Conservation (phyloP, 2,113 vertebrate genomes). For the Tauraco erythrolophus region DNA sequence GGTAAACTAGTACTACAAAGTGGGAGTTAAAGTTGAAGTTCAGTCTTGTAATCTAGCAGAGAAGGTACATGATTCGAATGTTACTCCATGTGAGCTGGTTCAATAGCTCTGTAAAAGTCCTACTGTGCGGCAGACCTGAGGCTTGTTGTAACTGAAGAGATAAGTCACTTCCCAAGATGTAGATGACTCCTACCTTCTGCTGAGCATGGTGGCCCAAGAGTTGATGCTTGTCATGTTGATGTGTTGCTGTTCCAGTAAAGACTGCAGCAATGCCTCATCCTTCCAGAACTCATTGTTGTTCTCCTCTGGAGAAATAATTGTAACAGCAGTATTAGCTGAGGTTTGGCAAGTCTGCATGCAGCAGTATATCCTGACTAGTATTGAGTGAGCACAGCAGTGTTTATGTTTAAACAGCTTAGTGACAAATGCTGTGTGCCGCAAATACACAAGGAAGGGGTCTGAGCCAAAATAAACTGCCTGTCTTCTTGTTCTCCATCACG, state of each 20-base stretch:
- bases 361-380: background rate
- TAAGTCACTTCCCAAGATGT: background rate
- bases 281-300: background rate
- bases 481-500: background rate
- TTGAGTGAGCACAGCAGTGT: background rate
- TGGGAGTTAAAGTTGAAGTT: background rate
- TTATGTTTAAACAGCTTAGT: background rate
- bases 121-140: background rate
- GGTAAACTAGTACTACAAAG: background rate
- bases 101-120: background rate
- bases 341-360: background rate
- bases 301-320: background rate
- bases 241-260: background rate
- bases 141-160: background rate
- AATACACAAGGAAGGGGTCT: background rate
- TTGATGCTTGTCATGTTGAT: background rate
- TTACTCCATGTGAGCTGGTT: background rate
- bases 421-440: background rate
- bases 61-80: background rate
- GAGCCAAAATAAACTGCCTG: background rate
- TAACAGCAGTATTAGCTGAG: background rate
- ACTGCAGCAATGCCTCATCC: background rate
- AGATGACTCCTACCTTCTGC: background rate
- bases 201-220: background rate
- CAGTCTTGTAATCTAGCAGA: background rate